Evolutionary conservation across 2,113 vertebrate genomes (phyloP).

Genomic region (Platichthys flesus): DNA sequence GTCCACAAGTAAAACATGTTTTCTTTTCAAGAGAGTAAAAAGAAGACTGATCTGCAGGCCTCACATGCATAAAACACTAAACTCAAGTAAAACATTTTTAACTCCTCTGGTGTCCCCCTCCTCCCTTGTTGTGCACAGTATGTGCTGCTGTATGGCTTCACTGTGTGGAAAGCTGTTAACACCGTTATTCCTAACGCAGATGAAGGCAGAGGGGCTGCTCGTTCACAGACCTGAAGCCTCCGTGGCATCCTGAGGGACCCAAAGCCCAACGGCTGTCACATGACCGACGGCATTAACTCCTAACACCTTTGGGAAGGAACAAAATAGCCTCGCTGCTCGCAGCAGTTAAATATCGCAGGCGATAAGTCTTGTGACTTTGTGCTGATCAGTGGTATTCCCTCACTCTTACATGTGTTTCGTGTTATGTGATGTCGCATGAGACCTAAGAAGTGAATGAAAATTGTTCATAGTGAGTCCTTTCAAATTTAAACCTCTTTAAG

Average conservation of each 20-base stretch:
- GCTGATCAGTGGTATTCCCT: conserved; percentile 60
- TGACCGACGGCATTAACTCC: conserved; percentile 65
- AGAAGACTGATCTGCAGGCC: neutral
- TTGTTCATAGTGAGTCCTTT: too few relatives aligned
- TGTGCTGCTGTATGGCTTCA: conserved; percentile 43
- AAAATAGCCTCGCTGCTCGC: conserved; percentile 56
- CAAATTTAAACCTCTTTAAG: too few relatives aligned
- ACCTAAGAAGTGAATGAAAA: neutral
- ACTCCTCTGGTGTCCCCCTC: conserved; percentile 11
- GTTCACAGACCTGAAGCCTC: conserved; percentile 63
- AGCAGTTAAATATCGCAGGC: conserved; percentile 57
- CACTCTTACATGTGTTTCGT: conserved; percentile 44
- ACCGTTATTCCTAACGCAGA: conserved; percentile 75
- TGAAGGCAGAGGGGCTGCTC: conserved; percentile 53
- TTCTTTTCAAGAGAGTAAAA: neutral
- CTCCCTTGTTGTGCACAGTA: conserved; percentile 31
- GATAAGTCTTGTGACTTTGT: conserved; percentile 74
- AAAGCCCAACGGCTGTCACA: conserved; percentile 58
- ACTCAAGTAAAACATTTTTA: neutral
- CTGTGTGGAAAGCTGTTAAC: conserved; percentile 74
- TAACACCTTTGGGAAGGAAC: conserved; percentile 72
- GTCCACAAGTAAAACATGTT: neutral
- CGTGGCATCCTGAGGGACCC: conserved; percentile 57
- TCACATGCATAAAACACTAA: neutral
- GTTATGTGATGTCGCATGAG: conserved; percentile 17